phyloP scores from a whole-genome alignment of 2,797 vertebrate genomes.

The Rhabdomys pumilio region DNA sequence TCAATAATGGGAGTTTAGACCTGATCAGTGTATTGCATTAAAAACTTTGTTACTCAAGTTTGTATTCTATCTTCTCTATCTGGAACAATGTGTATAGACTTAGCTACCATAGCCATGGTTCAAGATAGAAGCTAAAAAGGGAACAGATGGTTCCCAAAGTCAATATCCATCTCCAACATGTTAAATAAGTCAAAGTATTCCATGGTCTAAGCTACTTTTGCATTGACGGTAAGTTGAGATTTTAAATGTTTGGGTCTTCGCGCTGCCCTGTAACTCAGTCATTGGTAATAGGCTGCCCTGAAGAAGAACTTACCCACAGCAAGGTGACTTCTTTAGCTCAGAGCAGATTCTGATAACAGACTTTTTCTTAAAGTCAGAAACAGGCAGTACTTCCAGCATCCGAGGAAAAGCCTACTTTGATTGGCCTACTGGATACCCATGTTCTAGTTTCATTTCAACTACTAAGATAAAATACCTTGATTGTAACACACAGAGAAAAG shows the following conservation, averaged over 20 bases:
- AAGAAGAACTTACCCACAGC: neutral
- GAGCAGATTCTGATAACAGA: neutral
- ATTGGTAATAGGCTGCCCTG: neutral
- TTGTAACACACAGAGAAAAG: neutral
- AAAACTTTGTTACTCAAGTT: too few species aligned
- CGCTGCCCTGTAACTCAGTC: neutral
- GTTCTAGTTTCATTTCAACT: neutral
- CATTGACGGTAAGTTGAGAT: neutral
- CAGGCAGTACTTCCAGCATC: too few species aligned
- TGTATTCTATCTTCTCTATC: neutral
- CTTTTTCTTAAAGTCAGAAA: neutral
- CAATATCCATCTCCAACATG: neutral
- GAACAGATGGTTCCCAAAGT: neutral
- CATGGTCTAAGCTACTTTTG: neutral
- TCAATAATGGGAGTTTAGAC: neutral
- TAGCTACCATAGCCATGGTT: neutral
- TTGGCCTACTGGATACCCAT: rapidly evolving
- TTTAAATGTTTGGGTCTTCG: neutral
- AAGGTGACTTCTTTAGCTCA: neutral
- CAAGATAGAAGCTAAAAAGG: neutral
- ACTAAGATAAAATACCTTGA: neutral
- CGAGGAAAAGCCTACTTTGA: too few species aligned
- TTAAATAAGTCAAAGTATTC: neutral
- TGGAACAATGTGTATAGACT: neutral
- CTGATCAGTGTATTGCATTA: neutral